These are phyloP conservation scores for Clamator glandarius DNA, from an alignment of 2,797 vertebrate genomes.

Conservation along the genomic window DNA sequence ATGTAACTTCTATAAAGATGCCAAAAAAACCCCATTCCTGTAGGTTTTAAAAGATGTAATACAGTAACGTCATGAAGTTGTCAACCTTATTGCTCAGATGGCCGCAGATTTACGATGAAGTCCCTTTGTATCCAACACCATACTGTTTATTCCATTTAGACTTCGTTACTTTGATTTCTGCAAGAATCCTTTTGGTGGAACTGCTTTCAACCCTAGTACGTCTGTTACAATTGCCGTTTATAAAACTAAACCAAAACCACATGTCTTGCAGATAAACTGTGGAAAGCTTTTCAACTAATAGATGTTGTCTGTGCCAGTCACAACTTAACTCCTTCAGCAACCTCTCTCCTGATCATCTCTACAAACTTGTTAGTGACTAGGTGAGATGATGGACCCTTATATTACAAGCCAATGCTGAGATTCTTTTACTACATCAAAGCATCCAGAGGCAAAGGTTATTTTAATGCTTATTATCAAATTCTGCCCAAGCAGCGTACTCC, in stretches of 20 bases:
- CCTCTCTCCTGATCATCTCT: background rate
- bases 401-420: background rate
- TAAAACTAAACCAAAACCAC: conserved; percentile 69
- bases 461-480: background rate
- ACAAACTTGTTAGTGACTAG: background rate
- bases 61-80: background rate
- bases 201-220: background rate
- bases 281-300: conserved; percentile 50
- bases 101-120: background rate
- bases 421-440: background rate
- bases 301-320: conserved; percentile 14
- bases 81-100: background rate
- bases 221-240: conserved; percentile 57
- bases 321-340: conserved; percentile 4
- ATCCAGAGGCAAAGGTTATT: background rate
- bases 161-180: conserved; percentile 31
- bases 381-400: background rate
- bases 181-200: conserved; percentile 35
- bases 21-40: background rate
- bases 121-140: background rate
- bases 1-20: background rate
- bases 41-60: background rate
- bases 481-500: background rate
- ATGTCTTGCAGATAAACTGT: conserved; percentile 63
- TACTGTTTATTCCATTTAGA: conserved; percentile 24